Evolutionary conservation across 1,140 invertebrate genomes (phyloP), one percentile per base, ranked within the genome.

Genomic region (Asobara japonica): DNA sequence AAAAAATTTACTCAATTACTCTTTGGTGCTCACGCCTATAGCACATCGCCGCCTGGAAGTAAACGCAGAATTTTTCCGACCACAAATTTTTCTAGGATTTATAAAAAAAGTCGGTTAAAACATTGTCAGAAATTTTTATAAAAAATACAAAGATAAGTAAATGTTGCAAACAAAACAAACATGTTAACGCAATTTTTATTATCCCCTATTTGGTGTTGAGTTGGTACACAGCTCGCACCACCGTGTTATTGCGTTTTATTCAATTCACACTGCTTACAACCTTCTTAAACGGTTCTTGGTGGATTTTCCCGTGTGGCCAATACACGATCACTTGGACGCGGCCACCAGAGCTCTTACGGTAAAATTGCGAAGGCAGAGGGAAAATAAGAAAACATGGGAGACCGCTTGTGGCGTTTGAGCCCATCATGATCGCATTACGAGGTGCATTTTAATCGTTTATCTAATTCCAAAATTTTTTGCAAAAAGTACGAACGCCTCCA

Each of bases 231-330:
- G n/a, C n/a, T 41, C 38, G 10, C 18, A n/a, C 22, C 48, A n/a
- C 22, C 22, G 48, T 56, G 10, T 56, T 45, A n/a, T 45, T 16
- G 6, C 8, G 3, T 45, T n/a, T 45, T n/a, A n/a, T 3, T 45
- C 6, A 45, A 45, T 45, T n/a, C 41, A n/a, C 8, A 45, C 41
- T n/a, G 41, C 8, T 45, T 56, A 56, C 16, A 51, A 56, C 22
- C 22, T 56, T n/a, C 51, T 25, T 56, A 27, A 56, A 56, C 51
- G 51, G 51, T 56, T 56, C 51, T 56, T 56, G 51, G n/a, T 16
- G n/a, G 51, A 56, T 56, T 56, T 8, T 3, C 51, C 22, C 20
- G 51, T 27, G 51, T 25, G 6, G 22, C 51, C 4, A 56, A 56
- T 27, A 27, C 51, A 11, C 22, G 0, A 6, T 18, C 22, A 22